Base-by-base conservation (phyloP, 1,140 invertebrate genomes). In the Pissodes strobi region DNA sequence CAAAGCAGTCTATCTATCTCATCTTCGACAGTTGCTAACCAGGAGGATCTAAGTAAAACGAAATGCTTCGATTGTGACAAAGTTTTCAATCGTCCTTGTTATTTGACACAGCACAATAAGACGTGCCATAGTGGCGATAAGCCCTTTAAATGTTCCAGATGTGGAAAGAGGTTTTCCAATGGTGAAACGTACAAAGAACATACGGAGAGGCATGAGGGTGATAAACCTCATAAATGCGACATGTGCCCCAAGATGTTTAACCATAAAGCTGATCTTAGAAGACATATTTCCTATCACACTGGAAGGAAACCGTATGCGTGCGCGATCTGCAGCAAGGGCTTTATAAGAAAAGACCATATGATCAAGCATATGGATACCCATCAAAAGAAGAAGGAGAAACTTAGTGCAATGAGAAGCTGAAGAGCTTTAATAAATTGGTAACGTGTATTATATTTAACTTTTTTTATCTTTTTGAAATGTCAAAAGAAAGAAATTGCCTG, bases 321-420 rank as follows among this genome's bases (percentile, higher is more conserved):
- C 80, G 82, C 86, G 55, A 84, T 84, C 27, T 95, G 93, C 75
- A 85, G 86, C 41, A 97, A 96, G 79, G 90, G 92, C 18, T 96
- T 96, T 79, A 95, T 93, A 67, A 86, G 95, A 49, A 94, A 95
- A 78, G 95, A 97, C 78, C 95, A 97, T 78, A 92, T 97, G 90
- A 85, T 92, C 58, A 97, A 97, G 79, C 95, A 97, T 79, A 82
- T 86, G 53, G 89, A 92, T 55, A 97, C 93, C 18, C 95, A 97
- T 78, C 83, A 43, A n/a, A 70, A 63, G 27, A 75, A 72, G 43
- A 53, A 67, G 41, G 57, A 55, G 22, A 75, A 74, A 59, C 18
- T 66, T 13, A 46, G 56, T 34, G 65, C 57, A 53, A 65, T 66
- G 48, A 41, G 49, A 27, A 52, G 34, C 37, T 51, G 30, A 51